Evolutionary conservation across 92 coral and sea anemone genomes (phyloP).

Genomic region (Blastomussa wellsi): DNA sequence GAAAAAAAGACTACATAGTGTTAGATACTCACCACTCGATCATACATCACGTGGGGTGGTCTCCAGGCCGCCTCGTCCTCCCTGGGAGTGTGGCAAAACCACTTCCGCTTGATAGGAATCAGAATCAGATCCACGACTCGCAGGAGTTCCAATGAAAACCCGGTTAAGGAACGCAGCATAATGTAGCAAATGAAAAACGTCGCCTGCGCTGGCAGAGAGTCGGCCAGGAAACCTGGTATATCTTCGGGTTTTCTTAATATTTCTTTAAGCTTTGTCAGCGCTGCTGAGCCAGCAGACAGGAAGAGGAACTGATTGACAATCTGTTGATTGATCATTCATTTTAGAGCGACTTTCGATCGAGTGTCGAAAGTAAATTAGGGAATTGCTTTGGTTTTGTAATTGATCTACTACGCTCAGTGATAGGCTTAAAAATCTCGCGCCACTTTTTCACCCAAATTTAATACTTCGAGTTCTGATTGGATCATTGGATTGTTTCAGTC

Average conservation of each 20-base stretch:
- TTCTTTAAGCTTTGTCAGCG: constrained; percentile 56
- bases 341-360: no score
- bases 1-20: neutral
- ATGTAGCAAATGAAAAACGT: constrained; percentile 84
- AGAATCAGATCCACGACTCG: constrained; percentile 77
- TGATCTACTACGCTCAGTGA: no score
- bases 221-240: constrained; percentile 71
- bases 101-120: constrained; percentile 72
- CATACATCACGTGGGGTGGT: constrained; percentile 78
- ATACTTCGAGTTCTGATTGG: no score
- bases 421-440: no score
- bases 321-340: constrained; percentile 29
- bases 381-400: no score
- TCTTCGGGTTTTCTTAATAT: constrained; percentile 64
- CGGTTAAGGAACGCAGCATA: constrained; percentile 73
- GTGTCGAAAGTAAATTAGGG: no score
- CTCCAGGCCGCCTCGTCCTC: constrained; percentile 93
- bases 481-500: no score
- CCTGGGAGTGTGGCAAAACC: constrained; percentile 70
- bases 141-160: constrained; percentile 75
- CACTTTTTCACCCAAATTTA: no score
- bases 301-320: constrained; percentile 87
- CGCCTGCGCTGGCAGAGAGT: constrained; percentile 84
- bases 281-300: constrained; percentile 71
- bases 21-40: constrained; percentile 61